phyloP scores from a whole-genome alignment of 35 echinoderm and acorn worm species.

The Heliocidaris erythrogramma region DNA sequence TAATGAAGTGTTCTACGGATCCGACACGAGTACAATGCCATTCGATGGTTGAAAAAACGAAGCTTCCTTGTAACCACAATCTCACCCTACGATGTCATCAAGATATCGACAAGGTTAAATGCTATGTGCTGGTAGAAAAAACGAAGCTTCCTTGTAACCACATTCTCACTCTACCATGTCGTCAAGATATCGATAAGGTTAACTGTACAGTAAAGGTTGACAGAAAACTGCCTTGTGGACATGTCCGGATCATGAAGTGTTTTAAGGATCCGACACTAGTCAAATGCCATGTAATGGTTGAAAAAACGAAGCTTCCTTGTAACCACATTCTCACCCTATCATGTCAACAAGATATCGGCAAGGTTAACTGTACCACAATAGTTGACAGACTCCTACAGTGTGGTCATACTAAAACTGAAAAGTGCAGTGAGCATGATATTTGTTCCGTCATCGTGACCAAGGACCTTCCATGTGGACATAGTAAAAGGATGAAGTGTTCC shows the following conservation, averaged over 20 bases:
- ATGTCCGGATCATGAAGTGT: slow-evolving; percentile 3
- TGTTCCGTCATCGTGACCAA: slow-evolving; percentile 4
- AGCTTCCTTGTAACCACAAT: slow-evolving; percentile 2
- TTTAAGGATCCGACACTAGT: background rate
- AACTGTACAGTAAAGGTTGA: background rate
- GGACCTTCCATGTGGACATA: slow-evolving; percentile 35
- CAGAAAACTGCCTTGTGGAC: slow-evolving; percentile 33
- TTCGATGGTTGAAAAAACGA: slow-evolving; percentile 29
- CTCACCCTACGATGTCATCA: too few relatives aligned
- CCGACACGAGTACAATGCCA: background rate
- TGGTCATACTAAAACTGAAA: slow-evolving; percentile 31
- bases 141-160: slow-evolving; percentile 25
- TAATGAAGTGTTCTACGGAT: background rate
- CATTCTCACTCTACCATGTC: too few relatives aligned
- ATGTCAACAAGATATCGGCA: slow-evolving; percentile 9
- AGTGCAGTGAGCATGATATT: background rate
- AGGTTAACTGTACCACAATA: background rate
- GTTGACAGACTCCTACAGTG: slow-evolving; percentile 36
- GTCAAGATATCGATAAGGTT: background rate
- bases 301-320: slow-evolving; percentile 26
- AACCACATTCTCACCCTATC: background rate
- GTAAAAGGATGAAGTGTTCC: slow-evolving; percentile 19
- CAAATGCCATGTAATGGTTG: background rate
- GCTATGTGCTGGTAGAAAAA: background rate
- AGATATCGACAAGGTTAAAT: background rate